Conservation (phyloP, 2,113 vertebrate species). For the Geococcyx californianus region DNA sequence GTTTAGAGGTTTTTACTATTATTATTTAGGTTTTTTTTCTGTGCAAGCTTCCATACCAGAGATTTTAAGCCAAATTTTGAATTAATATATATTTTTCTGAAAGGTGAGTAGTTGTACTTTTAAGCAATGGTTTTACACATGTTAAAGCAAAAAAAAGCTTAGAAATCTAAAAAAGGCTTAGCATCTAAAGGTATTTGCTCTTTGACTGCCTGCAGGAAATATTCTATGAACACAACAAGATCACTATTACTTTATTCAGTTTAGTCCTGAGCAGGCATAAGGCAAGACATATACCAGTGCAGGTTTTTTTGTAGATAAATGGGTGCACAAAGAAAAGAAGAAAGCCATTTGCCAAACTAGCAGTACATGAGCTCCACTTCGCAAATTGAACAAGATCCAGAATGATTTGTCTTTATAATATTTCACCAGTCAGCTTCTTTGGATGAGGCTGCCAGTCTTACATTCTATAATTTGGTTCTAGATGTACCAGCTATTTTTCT, state of each 20-base stretch:
- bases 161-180: too few relatives aligned
- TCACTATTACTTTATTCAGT: background rate
- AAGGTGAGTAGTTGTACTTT: background rate
- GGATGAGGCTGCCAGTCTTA: background rate
- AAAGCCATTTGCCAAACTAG: background rate
- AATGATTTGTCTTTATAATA: background rate
- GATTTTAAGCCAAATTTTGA: background rate
- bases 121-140: background rate
- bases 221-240: background rate
- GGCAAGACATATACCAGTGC: background rate
- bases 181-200: background rate
- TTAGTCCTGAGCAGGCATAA: background rate
- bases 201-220: background rate
- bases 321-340: background rate
- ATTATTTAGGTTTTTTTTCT: background rate
- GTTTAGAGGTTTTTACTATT: background rate
- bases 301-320: background rate
- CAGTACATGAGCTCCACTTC: background rate
- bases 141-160: background rate
- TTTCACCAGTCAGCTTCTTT: background rate
- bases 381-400: background rate
- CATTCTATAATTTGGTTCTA: background rate
- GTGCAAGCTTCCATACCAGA: background rate
- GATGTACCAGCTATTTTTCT: background rate
- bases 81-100: too few relatives aligned